Base-by-base conservation (phyloP, 2,888 invertebrate species). In the Scrobipalpa atriplicella region DNA sequence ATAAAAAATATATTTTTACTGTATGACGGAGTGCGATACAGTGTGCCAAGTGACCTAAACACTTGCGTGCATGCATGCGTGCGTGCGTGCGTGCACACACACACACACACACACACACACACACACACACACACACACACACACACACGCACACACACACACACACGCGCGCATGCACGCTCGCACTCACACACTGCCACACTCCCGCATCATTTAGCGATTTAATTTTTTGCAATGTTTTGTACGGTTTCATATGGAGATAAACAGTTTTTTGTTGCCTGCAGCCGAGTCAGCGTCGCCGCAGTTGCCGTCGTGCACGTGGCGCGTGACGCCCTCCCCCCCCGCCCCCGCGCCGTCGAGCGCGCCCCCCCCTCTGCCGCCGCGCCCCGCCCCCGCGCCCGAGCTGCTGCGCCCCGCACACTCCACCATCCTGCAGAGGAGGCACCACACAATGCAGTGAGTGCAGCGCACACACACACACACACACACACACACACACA, bases 351-450 rank as follows among this genome's bases (percentile, higher is more conserved):
- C 79, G 11, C 83, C 84, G 62, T 3, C 2, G 2, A 29, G 29
- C 66, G 72, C 79, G 11, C 83, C 84, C 62, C 84, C 89, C 11
- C 89, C 90, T 3, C 84, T 89, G 68, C 91, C 90, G 3, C 91
- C 89, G 68, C 86, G 87, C 0, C 92, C 90, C 52, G 80, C 86
- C 65, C 90, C 87, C 41, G 86, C 89, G 16, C 93, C 93, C 64
- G 91, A 85, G 70, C 83, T 93, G 75, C 85, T 93, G 71, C 84
- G 93, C 0, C 93, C 93, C 51, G 90, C 90, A 64, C 92, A 92
- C 80, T 93, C 93, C 70, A 87, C 93, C 67, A 88, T 92, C 41
- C 81, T 93, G 79, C 92, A 91, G 82, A 69, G 92, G 13, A 62
- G 92, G 0, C 89, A 89, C 43, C 86, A 87, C 81, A 75, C 62